These are phyloP conservation scores for Clivina fossor DNA, from an alignment of 2,888 invertebrate species.

Conservation along the genomic window DNA sequence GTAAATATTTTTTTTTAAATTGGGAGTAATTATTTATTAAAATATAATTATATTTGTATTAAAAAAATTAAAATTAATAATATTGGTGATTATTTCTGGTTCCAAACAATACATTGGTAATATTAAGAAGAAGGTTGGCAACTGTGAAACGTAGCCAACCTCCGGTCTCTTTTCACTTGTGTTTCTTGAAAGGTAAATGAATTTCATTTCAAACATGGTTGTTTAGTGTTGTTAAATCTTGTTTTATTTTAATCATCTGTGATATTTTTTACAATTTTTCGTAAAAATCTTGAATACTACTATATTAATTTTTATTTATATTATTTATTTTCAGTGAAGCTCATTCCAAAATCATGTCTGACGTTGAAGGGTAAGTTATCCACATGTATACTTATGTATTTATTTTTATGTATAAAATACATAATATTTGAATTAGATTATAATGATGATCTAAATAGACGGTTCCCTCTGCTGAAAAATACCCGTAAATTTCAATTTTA, in stretches of 20 bases:
- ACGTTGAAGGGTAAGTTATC: constrained; percentile 79
- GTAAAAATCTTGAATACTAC: constrained; percentile 3
- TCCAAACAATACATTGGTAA: too few species aligned
- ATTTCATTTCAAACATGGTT: constrained; percentile 13
- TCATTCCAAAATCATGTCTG: constrained; percentile 62
- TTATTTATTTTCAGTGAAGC: constrained; percentile 31
- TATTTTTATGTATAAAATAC: constrained; percentile 1
- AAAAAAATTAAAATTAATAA: background rate
- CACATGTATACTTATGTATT: constrained; percentile 36
- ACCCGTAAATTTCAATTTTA: constrained; percentile 41
- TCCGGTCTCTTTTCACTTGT: constrained; percentile 28
- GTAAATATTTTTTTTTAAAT: too few species aligned
- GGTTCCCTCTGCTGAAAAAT: constrained; percentile 52
- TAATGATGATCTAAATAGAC: constrained; percentile 46
- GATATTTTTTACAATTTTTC: constrained; percentile 25
- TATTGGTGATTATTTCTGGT: too few species aligned
- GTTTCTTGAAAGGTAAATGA: constrained; percentile 31
- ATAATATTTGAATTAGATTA: constrained; percentile 24
- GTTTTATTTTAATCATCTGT: constrained; percentile 27
- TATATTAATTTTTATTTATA: constrained; percentile 12
- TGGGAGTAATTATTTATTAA: too few species aligned
- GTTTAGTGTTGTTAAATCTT: constrained; percentile 2
- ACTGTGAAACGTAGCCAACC: constrained; percentile 13
- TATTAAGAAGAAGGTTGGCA: constrained; percentile 4
- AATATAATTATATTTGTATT: too few species aligned